Evolutionary conservation across 2,797 vertebrate genomes (phyloP), one percentile per base, ranked within the genome.

Genomic region (Leptatherina wallacei): DNA sequence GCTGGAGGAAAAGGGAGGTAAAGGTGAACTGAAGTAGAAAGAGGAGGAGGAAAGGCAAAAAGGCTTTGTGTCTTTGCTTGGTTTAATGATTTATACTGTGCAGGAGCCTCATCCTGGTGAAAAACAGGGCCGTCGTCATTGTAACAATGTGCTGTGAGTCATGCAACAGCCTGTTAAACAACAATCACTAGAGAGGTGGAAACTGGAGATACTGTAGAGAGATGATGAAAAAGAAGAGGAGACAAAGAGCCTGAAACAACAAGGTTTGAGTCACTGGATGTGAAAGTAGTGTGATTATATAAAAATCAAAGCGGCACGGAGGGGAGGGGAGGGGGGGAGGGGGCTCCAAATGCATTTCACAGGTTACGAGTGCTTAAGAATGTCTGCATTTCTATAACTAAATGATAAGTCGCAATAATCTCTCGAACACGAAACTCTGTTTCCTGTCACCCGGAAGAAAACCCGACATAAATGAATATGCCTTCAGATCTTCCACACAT

Each of bases 151-250:
- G 64, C 61, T 78, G 40, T 77, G 85, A 78, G 73, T 85, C 82
- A 86, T 79, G 57, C 70, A 77, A 79, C 57, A 72, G 72, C 54
- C 74, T 75, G 82, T 78, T 83, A 77, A 75, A 79, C 78, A 77
- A 80, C 55, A 70, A 69, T 60, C 61, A 9, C 27, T 5, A 38
- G 36, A 51, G 44, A 75, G 35, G 58, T 14, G 5, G 61, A 69
- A 54, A 56, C 63, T 24, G 69, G 52, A 52, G 42, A 32, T 40
- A 56, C 30, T 33, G 54, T n/a, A 44, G 6, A 38, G n/a, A 30
- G 9, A 33, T 35, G 54, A 55, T n/a, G 58, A 56, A 44, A 55
- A 38, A 40, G 44, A 42, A 51, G 49, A 61, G 10, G 42, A 38
- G 72, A 52, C 49, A 18, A 56, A 29, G 27, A 13, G 29, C 40